phyloP scores from a whole-genome alignment of 2,113 vertebrate genomes.

The Lampris megalopsis region DNA sequence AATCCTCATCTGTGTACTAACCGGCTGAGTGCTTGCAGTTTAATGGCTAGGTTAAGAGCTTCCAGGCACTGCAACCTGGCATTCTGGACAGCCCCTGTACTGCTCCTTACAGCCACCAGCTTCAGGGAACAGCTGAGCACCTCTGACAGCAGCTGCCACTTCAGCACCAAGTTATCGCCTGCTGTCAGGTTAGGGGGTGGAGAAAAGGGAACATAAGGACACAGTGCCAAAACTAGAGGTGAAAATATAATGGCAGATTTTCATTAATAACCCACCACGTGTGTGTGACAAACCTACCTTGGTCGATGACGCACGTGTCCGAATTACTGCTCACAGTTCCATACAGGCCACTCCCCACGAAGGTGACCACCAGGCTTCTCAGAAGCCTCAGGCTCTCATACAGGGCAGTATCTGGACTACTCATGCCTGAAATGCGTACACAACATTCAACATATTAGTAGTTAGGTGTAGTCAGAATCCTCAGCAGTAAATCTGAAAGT shows the following conservation, averaged over 20 bases:
- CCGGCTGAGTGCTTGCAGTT: slow-evolving; percentile 86
- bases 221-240: neutral
- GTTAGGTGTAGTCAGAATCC: neutral
- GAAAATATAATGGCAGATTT: neutral
- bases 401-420: slow-evolving; percentile 83
- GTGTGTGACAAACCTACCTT: slow-evolving; percentile 72
- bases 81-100: slow-evolving; percentile 82
- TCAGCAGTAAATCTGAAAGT: neutral
- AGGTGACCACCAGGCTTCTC: slow-evolving; percentile 85
- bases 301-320: slow-evolving; percentile 81
- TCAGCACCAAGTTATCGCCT: slow-evolving; percentile 90
- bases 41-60: slow-evolving; percentile 86
- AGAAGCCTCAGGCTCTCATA: slow-evolving; percentile 88
- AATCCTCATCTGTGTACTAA: slow-evolving; percentile 70
- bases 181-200: neutral
- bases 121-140: slow-evolving; percentile 85
- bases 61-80: slow-evolving; percentile 92
- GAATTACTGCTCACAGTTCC: slow-evolving; percentile 47
- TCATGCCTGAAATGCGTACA: slow-evolving; percentile 81
- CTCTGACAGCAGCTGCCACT: slow-evolving; percentile 91
- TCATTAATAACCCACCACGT: neutral
- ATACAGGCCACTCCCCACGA: slow-evolving; percentile 84
- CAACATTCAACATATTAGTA: neutral
- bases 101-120: slow-evolving; percentile 81
- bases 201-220: neutral